Evolutionary conservation across 2,888 invertebrate species (phyloP).

Genomic region (Ariolimax columbianus): DNA sequence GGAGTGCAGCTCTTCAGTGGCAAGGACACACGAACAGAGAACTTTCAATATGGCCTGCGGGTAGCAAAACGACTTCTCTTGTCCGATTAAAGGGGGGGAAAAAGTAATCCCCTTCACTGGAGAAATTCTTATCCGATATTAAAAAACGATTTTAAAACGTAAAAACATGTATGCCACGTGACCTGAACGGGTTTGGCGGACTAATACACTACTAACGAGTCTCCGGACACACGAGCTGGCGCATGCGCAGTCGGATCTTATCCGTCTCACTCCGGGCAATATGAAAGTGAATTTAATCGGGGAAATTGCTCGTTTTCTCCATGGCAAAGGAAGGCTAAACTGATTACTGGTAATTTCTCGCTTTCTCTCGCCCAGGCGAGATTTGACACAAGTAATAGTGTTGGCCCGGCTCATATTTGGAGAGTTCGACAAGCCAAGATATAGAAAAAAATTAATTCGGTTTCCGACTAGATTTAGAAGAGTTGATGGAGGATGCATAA

Average conservation of each 20-base stretch:
- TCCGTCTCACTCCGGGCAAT: constrained; percentile 50
- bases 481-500: neutral
- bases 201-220: constrained; percentile 48
- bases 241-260: constrained; percentile 33
- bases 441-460: neutral
- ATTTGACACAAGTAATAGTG: constrained; percentile 18
- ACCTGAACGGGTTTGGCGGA: constrained; percentile 25
- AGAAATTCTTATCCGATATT: constrained; percentile 26
- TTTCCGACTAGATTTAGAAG: neutral
- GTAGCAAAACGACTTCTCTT: neutral
- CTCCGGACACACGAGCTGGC: constrained; percentile 19
- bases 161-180: constrained; percentile 15
- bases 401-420: constrained; percentile 12
- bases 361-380: neutral
- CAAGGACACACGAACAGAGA: neutral
- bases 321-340: constrained; percentile 53
- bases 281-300: constrained; percentile 46
- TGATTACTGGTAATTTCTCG: constrained; percentile 54
- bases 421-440: neutral
- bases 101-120: neutral
- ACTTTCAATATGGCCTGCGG: neutral
- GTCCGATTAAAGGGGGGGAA: neutral
- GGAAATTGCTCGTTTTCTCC: constrained; percentile 57
- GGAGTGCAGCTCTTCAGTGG: neutral
- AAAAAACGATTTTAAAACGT: neutral